These are phyloP conservation scores for Haemorhous mexicanus DNA, from an alignment of 2,113 vertebrate genomes.

Conservation along the genomic window DNA sequence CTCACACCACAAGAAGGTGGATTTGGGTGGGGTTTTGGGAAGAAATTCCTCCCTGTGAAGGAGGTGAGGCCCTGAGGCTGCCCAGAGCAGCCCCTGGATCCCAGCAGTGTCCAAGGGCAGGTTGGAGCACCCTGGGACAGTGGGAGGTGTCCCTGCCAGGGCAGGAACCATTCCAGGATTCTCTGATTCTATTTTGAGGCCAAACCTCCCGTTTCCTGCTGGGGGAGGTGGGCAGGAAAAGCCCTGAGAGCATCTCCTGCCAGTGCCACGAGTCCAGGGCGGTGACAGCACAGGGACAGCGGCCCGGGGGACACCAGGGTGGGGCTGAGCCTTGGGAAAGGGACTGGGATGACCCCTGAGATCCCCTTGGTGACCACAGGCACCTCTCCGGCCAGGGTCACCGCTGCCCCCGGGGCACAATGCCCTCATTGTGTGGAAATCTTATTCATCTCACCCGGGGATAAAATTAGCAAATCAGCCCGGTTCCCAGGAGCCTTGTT, in stretches of 20 bases:
- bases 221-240: rapidly evolving
- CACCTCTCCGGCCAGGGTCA: rapidly evolving
- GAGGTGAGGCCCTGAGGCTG: not conserved
- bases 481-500: conserved; percentile 70
- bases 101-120: rapidly evolving
- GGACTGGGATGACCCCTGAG: not conserved
- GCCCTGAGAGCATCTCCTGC: rapidly evolving
- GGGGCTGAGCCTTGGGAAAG: not conserved
- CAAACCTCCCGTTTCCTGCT: not conserved
- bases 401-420: not conserved
- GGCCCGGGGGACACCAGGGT: not conserved
- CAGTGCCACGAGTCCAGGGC: rapidly evolving
- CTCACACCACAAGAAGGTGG: rapidly evolving
- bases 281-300: rapidly evolving
- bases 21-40: not conserved
- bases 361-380: rapidly evolving
- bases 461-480: conserved; percentile 68
- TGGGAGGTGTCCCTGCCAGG: rapidly evolving
- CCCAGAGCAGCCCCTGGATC: not conserved
- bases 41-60: not conserved
- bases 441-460: conserved; percentile 62
- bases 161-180: not conserved
- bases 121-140: rapidly evolving
- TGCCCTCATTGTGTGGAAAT: not conserved
- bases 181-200: not conserved